Percentiles rank a stretch among this genome's conserved stretches.
Conservation (phyloP, 2,113 vertebrate species). For the Turnix velox region DNA sequence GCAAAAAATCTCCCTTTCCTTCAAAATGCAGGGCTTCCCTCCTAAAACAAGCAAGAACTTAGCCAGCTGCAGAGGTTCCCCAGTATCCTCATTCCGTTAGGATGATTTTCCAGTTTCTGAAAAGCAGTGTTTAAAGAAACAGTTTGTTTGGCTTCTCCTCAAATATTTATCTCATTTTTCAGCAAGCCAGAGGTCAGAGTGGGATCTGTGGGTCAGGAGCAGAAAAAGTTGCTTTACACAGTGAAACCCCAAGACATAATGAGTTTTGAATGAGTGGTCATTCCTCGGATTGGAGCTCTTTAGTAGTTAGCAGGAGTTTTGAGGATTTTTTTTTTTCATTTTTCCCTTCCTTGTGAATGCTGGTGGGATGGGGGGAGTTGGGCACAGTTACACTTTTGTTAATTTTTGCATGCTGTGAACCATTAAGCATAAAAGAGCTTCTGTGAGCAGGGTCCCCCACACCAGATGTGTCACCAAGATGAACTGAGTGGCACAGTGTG, state of each 20-base stretch:
- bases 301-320: not conserved
- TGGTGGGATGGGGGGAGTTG: not conserved
- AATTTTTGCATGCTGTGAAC: not conserved
- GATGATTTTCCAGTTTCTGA: slow-evolving; percentile 28
- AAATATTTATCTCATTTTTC: slow-evolving; percentile 63
- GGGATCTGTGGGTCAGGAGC: slow-evolving; percentile 21
- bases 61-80: not conserved
- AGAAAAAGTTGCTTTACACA: slow-evolving; percentile 29
- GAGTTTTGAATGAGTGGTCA: not conserved
- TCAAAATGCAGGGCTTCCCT: slow-evolving; percentile 29
- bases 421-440: not conserved
- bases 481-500: not conserved
- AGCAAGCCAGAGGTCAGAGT: slow-evolving; percentile 51
- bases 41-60: slow-evolving; percentile 5
- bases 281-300: not conserved
- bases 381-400: slow-evolving; percentile 51
- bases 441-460: not conserved
- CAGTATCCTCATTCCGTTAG: not conserved
- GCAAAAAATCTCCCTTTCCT: slow-evolving; percentile 33
- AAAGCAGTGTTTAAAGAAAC: slow-evolving; percentile 57
- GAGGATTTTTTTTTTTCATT: not conserved
- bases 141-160: slow-evolving; percentile 65
- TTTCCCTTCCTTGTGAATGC: not conserved
- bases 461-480: not conserved
- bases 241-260: not conserved